A percentile compares a stretch with the other conserved stretches of the same genome.
These are phyloP conservation scores for Merops nubicus DNA, from an alignment of 2,113 vertebrate species.

Conservation along the genomic window DNA sequence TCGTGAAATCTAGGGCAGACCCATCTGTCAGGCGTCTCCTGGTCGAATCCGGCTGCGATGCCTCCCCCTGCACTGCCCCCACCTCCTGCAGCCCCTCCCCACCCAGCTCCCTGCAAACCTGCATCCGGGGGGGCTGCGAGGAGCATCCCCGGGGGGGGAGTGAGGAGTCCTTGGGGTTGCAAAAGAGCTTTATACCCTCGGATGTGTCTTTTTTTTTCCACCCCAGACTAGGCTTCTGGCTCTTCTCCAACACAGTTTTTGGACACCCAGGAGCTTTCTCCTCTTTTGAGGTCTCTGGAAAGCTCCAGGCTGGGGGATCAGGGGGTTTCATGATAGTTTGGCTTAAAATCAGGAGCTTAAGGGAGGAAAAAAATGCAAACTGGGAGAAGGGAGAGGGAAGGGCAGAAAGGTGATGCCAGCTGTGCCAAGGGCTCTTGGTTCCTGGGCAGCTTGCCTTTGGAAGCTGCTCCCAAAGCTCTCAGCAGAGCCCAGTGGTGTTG, in stretches of 20 bases:
- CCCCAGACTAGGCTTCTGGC: rapidly evolving
- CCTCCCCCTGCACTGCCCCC: neutral
- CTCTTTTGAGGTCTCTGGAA: neutral
- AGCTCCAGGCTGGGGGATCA: neutral
- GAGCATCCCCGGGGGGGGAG: neutral
- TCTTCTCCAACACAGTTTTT: neutral
- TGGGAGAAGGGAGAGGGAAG: neutral
- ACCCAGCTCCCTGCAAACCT: neutral
- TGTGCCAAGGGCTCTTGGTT: neutral
- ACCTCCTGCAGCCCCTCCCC: neutral
- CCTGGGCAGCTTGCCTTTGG: rapidly evolving
- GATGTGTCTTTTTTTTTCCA: neutral
- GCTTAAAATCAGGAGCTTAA: neutral
- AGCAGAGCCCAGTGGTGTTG: rapidly evolving
- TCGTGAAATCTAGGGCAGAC: constrained; percentile 51
- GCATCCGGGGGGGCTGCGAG: neutral
- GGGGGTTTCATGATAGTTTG: neutral
- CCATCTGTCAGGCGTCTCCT: constrained; percentile 48
- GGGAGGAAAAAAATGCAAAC: neutral
- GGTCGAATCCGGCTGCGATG: neutral
- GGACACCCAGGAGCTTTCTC: rapidly evolving
- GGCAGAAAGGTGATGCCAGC: neutral
- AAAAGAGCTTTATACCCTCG: neutral
- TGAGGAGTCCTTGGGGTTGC: neutral
- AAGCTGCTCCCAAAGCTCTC: neutral